phyloP scores from a whole-genome alignment of 1,140 invertebrate genomes.

The Littorina saxatilis region DNA sequence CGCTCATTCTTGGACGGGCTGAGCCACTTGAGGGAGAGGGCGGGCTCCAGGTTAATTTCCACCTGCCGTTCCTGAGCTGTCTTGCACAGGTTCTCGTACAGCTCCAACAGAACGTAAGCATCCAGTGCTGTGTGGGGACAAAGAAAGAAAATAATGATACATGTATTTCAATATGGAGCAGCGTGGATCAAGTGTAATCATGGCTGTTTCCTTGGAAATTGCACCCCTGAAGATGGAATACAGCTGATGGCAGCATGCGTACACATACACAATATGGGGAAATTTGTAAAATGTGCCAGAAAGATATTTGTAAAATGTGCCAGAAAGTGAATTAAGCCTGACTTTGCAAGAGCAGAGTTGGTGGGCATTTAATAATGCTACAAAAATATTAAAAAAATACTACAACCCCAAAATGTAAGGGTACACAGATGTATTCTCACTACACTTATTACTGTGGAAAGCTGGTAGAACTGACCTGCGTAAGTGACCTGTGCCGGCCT shows the following conservation, averaged over 20 bases:
- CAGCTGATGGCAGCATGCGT: no score
- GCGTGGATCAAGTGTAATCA: background rate
- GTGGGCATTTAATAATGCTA: no score
- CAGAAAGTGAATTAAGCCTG: no score
- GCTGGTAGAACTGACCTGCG: constrained; percentile 82
- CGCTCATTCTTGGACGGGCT: constrained; percentile 62
- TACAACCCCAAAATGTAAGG: no score
- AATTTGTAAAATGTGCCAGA: no score
- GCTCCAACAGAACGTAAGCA: constrained; percentile 86
- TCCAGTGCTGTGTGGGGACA: constrained; percentile 83
- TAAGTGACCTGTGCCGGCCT: constrained; percentile 85
- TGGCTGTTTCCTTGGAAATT: background rate
- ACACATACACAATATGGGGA: no score
- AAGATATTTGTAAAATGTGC: no score
- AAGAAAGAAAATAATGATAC: background rate
- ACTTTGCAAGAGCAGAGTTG: no score
- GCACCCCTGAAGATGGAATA: no score
- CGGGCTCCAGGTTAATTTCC: constrained; percentile 60
- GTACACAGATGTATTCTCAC: no score
- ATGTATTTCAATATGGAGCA: background rate
- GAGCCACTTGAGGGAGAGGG: constrained; percentile 57
- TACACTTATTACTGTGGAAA: no score
- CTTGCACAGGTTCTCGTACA: constrained; percentile 79
- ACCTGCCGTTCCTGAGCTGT: constrained; percentile 40
- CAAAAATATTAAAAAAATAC: no score